These are phyloP conservation scores for Medauroidea extradentata DNA, from an alignment of 1,140 invertebrate genomes.

Conservation along the genomic window DNA sequence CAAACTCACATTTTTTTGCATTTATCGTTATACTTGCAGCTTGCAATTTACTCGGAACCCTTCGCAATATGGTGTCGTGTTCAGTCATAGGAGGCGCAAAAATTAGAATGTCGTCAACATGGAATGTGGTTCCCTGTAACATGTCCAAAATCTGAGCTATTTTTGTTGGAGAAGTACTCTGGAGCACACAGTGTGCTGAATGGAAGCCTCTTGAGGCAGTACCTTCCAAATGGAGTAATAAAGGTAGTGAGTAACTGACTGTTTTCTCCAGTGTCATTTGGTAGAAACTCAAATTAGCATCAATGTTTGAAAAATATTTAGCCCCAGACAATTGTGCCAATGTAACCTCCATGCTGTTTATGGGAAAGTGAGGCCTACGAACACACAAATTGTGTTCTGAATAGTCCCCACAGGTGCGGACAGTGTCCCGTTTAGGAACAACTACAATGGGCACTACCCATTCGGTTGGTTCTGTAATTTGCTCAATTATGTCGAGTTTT, in stretches of 20 bases:
- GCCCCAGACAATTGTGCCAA: no score
- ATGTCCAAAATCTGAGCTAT: constrained; percentile 14
- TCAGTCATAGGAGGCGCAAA: constrained; percentile 24
- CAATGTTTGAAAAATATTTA: no score
- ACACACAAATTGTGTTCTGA: no score
- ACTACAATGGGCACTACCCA: no score
- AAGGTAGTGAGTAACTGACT: neutral
- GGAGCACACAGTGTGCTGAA: neutral
- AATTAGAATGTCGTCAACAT: constrained; percentile 39
- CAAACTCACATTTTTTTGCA: constrained; percentile 36
- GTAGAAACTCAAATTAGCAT: no score
- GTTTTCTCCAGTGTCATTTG: no score
- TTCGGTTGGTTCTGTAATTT: no score
- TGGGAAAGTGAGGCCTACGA: no score
- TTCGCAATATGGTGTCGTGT: constrained; percentile 28
- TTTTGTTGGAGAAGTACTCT: neutral
- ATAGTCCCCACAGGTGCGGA: no score
- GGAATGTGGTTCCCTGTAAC: constrained; percentile 30
- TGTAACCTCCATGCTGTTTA: no score
- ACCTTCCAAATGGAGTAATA: neutral
- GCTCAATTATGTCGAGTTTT: no score
- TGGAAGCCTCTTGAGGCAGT: neutral
- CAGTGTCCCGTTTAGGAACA: no score
- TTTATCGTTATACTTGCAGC: constrained; percentile 33
- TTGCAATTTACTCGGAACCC: constrained; percentile 29